Evolutionary conservation across 2,113 vertebrate species (phyloP).

Genomic region (Hiodon tergisus): DNA sequence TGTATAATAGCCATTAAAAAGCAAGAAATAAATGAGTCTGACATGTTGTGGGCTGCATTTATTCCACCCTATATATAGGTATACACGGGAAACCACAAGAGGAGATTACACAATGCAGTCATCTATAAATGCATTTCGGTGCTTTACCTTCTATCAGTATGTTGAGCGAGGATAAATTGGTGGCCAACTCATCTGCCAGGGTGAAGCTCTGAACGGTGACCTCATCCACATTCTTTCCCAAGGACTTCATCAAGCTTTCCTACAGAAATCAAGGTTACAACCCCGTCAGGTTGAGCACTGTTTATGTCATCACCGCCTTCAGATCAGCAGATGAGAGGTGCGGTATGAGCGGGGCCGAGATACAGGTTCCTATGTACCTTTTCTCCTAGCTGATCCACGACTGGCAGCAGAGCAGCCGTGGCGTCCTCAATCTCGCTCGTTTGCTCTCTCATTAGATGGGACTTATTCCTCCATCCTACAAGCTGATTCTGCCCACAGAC

Average conservation of each 20-base stretch:
- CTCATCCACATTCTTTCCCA: constrained; percentile 61
- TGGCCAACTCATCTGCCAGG: constrained; percentile 66
- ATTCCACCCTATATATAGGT: no score
- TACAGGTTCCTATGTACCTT: constrained; percentile 56
- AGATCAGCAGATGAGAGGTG: neutral
- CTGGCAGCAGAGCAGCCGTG: constrained; percentile 53
- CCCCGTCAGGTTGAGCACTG: no score
- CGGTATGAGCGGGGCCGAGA: neutral
- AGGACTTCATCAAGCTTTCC: constrained; percentile 62
- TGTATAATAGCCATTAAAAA: no score
- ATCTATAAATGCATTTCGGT: neutral
- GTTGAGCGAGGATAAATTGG: constrained; percentile 68
- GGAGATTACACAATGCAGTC: no score
- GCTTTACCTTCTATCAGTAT: constrained; percentile 74
- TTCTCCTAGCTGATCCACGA: constrained; percentile 59
- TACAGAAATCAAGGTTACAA: constrained; percentile 37
- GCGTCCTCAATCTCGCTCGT: constrained; percentile 60
- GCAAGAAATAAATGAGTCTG: no score
- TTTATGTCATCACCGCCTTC: no score
- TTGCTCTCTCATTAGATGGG: constrained; percentile 57
- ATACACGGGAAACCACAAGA: no score
- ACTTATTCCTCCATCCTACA: constrained; percentile 71
- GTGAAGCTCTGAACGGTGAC: constrained; percentile 63
- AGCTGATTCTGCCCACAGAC: constrained; percentile 61
- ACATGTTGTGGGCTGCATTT: no score